Base-by-base conservation (phyloP, 2,113 vertebrate species). In the Dunckerocampus dactyliophorus region DNA sequence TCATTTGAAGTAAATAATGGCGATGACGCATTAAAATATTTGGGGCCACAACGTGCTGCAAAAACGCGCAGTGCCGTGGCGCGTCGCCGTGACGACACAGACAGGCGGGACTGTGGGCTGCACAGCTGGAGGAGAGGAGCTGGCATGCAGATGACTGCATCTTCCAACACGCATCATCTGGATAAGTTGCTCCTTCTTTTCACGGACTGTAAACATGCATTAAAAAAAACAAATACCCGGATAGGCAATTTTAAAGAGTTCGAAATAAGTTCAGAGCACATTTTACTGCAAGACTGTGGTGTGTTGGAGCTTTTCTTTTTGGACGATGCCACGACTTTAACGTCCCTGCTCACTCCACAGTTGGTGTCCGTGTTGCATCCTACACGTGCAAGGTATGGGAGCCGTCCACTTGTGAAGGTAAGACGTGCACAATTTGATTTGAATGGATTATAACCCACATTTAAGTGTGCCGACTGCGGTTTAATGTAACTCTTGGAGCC, bases 41-140 rank as follows among this genome's bases (percentile, higher is more conserved):
- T n/a, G 28, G 34, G 17, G 17, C 24, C 16, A 17, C 7, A 24
- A 8, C 13, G 21, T 51, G 49, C 14, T n/a, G 12, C 55, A 9
- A 13, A 16, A 24, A 19, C 57, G 17, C 10, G 39, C 20, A 46
- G 19, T 9, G 20, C n/a, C 12, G 19, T 20, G 20, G 21, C 63
- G 65, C 49, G 77, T 21, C 66, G 76, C 69, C 20, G 69, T 19
- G 62, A 51, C 62, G 2, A 69, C 17, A 45, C 75, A 82, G 55
- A 75, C 57, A 84, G 85, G 85, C 84, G 84, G 82, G 71, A 81
- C 80, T 82, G 79, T 72, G 65, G 65, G 81, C 82, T 62, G 54
- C 82, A 69, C 84, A 81, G 79, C 82, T 82, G 86, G 83, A 77
- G n/a, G 15, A 0, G 59, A 69, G 17, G 61, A 47, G 55, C 31